A percentile compares a stretch with the other conserved stretches of the same genome.
Conservation (phyloP, 2,113 vertebrate genomes). For the Hypocryptadius cinnamomeus region DNA sequence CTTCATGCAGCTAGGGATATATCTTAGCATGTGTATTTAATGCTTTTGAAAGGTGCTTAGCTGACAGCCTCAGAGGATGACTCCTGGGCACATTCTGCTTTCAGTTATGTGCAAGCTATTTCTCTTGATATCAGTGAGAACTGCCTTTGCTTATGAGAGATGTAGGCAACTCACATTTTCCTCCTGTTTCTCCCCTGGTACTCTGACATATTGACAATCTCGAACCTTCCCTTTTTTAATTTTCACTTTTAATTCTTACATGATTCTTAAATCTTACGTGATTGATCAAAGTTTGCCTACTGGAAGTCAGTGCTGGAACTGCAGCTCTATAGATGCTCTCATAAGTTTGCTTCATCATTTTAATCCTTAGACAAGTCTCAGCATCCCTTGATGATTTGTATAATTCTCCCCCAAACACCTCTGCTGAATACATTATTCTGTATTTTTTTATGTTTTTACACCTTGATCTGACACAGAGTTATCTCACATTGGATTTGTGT, state of each 20-base stretch:
- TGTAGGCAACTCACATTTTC: neutral
- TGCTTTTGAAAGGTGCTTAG: constrained; percentile 8
- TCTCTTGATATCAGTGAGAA: neutral
- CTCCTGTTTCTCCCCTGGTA: neutral
- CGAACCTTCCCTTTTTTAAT: neutral
- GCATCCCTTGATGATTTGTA: neutral
- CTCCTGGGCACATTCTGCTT: neutral
- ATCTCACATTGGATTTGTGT: neutral
- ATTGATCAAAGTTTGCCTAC: neutral
- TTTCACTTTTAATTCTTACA: neutral
- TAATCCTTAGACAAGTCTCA: neutral
- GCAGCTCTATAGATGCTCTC: neutral
- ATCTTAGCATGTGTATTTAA: neutral
- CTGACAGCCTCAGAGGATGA: neutral
- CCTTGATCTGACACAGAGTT: neutral
- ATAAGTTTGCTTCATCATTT: neutral
- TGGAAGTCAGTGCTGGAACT: neutral
- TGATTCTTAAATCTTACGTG: neutral
- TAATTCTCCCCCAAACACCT: neutral
- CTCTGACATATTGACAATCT: neutral
- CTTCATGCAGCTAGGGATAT: neutral
- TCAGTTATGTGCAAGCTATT: neutral
- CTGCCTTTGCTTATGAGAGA: neutral
- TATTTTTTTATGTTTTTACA: neutral
- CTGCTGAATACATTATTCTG: neutral